phyloP scores from a whole-genome alignment of 23 tunicate species.

The Corella eumyota region DNA sequence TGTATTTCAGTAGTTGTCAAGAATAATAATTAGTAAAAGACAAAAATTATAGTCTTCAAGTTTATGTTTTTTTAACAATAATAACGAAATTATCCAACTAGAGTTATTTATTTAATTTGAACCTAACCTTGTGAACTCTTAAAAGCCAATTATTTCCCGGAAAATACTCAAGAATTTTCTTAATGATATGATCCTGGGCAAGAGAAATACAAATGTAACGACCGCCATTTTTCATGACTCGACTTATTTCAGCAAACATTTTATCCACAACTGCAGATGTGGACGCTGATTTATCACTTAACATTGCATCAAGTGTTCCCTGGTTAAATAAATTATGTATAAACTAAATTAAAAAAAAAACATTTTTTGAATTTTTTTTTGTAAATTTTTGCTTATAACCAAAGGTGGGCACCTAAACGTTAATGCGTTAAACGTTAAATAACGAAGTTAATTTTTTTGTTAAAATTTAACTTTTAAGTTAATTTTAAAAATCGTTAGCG shows the following conservation, averaged over 20 bases:
- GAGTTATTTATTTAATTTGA: background rate
- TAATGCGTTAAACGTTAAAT: no score
- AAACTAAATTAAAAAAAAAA: no score
- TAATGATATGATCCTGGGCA: conserved; percentile 74
- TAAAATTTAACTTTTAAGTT: no score
- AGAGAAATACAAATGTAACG: conserved; percentile 77
- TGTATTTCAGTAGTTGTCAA: no score
- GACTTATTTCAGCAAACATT: conserved; percentile 54
- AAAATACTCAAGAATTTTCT: conserved; percentile 39
- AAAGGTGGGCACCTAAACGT: no score
- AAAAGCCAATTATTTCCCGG: conserved; percentile 44
- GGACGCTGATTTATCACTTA: conserved; percentile 46
- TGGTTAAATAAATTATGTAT: conserved; percentile 9
- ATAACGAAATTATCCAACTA: no score
- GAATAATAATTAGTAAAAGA: no score
- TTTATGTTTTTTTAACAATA: no score
- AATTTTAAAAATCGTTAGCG: no score
- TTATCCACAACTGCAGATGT: conserved; percentile 17
- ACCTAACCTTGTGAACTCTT: conserved; percentile 69
- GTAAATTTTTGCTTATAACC: background rate
- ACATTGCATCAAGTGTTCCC: conserved; percentile 96
- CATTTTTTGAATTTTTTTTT: no score
- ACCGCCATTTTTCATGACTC: conserved; percentile 64
- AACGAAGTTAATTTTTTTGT: no score
- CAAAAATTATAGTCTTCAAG: no score